These are phyloP conservation scores for Philopotamus ludificatus DNA, from an alignment of 1,140 invertebrate species.

Conservation along the genomic window DNA sequence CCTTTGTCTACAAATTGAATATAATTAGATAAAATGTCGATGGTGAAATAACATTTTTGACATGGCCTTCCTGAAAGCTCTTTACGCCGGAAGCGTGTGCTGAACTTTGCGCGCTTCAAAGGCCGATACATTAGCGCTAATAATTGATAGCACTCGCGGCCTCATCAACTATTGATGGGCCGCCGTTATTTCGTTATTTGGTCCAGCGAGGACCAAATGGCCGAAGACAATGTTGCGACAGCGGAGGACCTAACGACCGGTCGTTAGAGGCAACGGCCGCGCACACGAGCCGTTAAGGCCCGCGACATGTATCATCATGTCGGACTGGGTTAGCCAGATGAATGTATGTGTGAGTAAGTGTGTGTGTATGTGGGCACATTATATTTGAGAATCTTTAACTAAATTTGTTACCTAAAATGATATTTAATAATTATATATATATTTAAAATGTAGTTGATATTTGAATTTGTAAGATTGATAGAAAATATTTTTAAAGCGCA, in stretches of 20 bases:
- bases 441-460: too few species aligned
- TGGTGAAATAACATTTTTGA: too few species aligned
- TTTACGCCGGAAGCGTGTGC: neutral
- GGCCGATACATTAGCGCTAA: constrained; percentile 17
- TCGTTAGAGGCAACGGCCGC: constrained; percentile 28
- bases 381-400: too few species aligned
- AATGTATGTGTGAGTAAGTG: neutral
- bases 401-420: too few species aligned
- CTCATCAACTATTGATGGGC: constrained; percentile 25
- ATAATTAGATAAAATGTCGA: too few species aligned
- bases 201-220: constrained; percentile 17
- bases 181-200: too few species aligned
- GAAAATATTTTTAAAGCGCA: too few species aligned
- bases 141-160: constrained; percentile 16
- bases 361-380: too few species aligned
- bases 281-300: constrained; percentile 3
- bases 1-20: too few species aligned
- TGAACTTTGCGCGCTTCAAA: constrained; percentile 11
- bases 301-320: constrained; percentile 1
- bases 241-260: constrained; percentile 26
- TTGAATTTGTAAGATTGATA: too few species aligned
- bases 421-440: too few species aligned
- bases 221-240: constrained; percentile 26
- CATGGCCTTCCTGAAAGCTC: neutral
- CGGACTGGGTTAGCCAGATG: neutral